Conservation (phyloP, 2,888 invertebrate species). For the Timema podura region DNA sequence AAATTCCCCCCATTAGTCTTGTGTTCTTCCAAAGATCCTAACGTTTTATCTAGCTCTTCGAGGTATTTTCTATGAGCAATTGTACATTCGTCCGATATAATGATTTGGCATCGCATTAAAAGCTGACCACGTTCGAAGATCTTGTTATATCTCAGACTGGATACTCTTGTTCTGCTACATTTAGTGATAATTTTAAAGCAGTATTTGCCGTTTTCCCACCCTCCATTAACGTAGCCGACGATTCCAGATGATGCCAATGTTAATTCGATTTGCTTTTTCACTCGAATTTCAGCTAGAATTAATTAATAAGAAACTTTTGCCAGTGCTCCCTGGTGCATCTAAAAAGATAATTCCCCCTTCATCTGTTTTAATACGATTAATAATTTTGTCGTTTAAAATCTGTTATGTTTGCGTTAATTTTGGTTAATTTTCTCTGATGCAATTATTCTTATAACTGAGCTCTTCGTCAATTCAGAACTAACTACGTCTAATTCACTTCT, state of each 20-base stretch:
- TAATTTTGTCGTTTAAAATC: neutral
- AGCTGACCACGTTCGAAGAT: constrained; percentile 13
- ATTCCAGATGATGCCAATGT: constrained; percentile 10
- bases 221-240: constrained; percentile 10
- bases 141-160: constrained; percentile 2
- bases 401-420: constrained; percentile 5
- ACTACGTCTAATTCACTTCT: no score
- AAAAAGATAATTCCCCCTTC: constrained; percentile 16
- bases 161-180: constrained; percentile 14
- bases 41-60: constrained; percentile 8
- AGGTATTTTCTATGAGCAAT: neutral
- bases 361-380: constrained; percentile 8
- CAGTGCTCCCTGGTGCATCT: constrained; percentile 7
- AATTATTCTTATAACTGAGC: neutral
- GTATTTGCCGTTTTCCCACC: neutral
- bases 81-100: constrained; percentile 4
- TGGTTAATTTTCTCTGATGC: constrained; percentile 7
- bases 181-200: constrained; percentile 1
- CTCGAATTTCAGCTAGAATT: constrained; percentile 4
- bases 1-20: constrained; percentile 10
- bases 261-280: no score
- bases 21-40: constrained; percentile 16
- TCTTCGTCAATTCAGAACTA: neutral
- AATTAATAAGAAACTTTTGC: constrained; percentile 14
- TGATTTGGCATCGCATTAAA: constrained; percentile 15